phyloP scores from a whole-genome alignment of 1,140 invertebrate species.

The Ceratina japonica region DNA sequence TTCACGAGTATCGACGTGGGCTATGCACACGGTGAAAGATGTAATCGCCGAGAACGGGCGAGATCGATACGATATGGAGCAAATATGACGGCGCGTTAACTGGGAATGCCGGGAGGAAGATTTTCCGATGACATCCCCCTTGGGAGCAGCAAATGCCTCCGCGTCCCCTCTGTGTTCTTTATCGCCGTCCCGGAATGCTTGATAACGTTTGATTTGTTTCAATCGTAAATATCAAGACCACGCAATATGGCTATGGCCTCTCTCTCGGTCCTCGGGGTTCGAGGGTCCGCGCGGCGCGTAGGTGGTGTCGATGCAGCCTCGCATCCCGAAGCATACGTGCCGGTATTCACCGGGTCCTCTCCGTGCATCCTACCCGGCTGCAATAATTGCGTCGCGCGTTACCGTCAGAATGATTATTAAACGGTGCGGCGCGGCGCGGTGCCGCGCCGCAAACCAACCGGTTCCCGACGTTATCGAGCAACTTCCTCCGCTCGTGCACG shows the following conservation, averaged over 20 bases:
- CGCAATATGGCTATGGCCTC: slow-evolving; percentile 68
- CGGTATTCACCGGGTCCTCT: slow-evolving; percentile 58
- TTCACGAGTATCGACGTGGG: slow-evolving; percentile 30
- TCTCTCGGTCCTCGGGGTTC: neutral
- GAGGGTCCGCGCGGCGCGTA: slow-evolving; percentile 2
- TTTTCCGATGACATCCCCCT: slow-evolving; percentile 61
- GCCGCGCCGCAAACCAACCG: neutral
- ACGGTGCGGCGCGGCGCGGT: neutral
- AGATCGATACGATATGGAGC: slow-evolving; percentile 46
- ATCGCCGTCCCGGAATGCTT: slow-evolving; percentile 77
- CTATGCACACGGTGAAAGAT: slow-evolving; percentile 29
- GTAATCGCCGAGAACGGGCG: slow-evolving; percentile 39
- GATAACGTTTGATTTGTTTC: slow-evolving; percentile 80
- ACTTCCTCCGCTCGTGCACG: neutral
- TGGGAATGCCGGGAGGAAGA: slow-evolving; percentile 47
- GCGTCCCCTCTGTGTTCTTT: slow-evolving; percentile 78
- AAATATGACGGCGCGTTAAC: slow-evolving; percentile 56
- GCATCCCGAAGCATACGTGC: slow-evolving; percentile 59
- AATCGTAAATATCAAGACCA: slow-evolving; percentile 77
- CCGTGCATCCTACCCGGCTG: slow-evolving; percentile 47
- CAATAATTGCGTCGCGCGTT: slow-evolving; percentile 67
- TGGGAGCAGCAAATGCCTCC: slow-evolving; percentile 71
- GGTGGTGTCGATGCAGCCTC: slow-evolving; percentile 42
- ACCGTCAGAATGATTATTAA: slow-evolving; percentile 65
- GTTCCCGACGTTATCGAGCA: neutral